phyloP scores from a whole-genome alignment of 2,797 vertebrate genomes.

The Tapera naevia region DNA sequence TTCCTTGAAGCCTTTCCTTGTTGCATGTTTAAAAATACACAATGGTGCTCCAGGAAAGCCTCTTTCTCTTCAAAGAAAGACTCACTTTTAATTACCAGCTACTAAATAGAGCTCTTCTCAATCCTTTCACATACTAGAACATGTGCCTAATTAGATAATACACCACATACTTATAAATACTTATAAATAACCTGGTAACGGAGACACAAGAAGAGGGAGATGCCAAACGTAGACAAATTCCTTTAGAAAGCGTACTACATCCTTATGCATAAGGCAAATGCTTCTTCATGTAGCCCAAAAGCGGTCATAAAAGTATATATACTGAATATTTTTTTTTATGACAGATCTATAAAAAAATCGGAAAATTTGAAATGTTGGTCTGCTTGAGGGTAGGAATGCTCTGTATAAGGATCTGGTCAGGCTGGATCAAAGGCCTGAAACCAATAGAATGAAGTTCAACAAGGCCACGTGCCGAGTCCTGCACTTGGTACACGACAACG shows the following conservation, averaged over 20 bases:
- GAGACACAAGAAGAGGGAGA: neutral
- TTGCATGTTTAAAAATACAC: neutral
- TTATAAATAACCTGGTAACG: neutral
- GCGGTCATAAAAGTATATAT: neutral
- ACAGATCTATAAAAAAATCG: neutral
- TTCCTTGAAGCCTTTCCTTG: neutral
- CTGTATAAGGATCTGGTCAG: too few relatives aligned
- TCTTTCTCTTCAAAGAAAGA: neutral
- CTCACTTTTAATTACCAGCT: neutral
- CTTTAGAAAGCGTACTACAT: neutral
- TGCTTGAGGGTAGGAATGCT: too few relatives aligned
- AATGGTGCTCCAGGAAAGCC: neutral
- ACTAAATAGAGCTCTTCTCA: neutral
- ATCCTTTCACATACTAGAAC: neutral
- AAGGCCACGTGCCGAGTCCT: too few relatives aligned
- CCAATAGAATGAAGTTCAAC: too few relatives aligned
- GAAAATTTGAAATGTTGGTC: neutral
- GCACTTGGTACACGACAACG: too few relatives aligned
- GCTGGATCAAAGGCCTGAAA: too few relatives aligned
- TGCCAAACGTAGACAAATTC: neutral
- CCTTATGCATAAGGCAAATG: neutral
- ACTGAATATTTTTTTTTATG: neutral
- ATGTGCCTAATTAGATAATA: neutral
- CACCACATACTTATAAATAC: neutral
- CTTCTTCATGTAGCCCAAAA: neutral